These are phyloP conservation scores for Drosophila barbarae DNA, from an alignment of 2,888 invertebrate genomes.

Conservation along the genomic window DNA sequence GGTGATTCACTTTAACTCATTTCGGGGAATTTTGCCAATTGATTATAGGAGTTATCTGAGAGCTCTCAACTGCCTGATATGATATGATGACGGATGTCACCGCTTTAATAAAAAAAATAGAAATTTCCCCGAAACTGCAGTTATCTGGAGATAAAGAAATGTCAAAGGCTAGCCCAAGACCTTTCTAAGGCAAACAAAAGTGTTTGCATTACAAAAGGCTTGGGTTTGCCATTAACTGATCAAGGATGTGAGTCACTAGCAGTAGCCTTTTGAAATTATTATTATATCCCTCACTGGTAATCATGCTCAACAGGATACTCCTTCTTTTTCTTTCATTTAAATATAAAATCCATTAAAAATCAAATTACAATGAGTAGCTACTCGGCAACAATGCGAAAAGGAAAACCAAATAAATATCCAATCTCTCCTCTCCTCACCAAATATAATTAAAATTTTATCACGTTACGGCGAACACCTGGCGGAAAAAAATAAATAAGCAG, in stretches of 20 bases:
- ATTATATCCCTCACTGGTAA: neutral
- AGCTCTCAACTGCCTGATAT: neutral
- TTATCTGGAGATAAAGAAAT: neutral
- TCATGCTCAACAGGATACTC: no score
- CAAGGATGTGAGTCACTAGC: neutral
- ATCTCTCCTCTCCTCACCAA: slow-evolving; percentile 14
- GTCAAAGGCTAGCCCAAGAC: neutral
- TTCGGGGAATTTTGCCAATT: neutral
- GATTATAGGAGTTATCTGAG: neutral
- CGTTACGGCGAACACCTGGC: slow-evolving; percentile 47
- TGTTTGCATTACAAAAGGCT: neutral
- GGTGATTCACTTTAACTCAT: neutral
- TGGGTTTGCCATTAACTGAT: neutral
- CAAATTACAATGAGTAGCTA: slow-evolving; percentile 31
- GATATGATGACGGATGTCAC: neutral
- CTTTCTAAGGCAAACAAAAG: neutral
- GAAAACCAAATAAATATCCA: slow-evolving; percentile 23
- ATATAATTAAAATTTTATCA: slow-evolving; percentile 63
- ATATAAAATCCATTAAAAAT: slow-evolving; percentile 21
- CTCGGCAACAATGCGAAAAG: slow-evolving; percentile 6
- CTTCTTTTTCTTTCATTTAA: neutral
- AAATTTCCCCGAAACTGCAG: neutral
- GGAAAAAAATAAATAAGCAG: slow-evolving; percentile 41
- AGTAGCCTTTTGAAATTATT: neutral
- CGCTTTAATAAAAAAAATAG: neutral